Evolutionary conservation across 2,113 vertebrate species (phyloP).

Genomic region (Petromus typicus): DNA sequence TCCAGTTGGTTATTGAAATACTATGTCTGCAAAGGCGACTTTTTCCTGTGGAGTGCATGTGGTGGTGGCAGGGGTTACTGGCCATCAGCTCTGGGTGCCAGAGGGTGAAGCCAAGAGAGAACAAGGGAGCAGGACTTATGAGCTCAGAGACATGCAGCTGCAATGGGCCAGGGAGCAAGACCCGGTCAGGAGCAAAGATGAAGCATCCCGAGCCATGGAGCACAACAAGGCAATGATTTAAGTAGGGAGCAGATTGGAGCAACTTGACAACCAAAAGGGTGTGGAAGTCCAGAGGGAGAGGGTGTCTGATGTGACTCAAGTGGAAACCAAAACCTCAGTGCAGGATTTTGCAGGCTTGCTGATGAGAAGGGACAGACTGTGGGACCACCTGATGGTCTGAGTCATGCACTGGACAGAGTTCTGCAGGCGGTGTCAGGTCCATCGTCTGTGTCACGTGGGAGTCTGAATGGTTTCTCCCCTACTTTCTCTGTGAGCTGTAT

Average conservation of each 20-base stretch:
- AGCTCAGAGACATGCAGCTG: not conserved
- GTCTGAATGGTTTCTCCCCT: not conserved
- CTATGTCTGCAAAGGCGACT: not conserved
- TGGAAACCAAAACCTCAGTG: not conserved
- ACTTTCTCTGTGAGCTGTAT: not conserved
- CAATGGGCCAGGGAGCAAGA: not conserved
- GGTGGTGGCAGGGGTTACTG: not conserved
- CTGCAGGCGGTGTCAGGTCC: not conserved
- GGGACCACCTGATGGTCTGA: not conserved
- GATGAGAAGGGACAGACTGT: not conserved
- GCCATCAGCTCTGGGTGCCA: not conserved
- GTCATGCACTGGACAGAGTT: not conserved
- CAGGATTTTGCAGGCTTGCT: not conserved
- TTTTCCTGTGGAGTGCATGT: not conserved
- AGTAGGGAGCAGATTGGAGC: not conserved
- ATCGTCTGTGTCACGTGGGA: not conserved
- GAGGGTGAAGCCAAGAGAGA: not conserved
- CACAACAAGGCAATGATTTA: not conserved
- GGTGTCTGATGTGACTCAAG: not conserved
- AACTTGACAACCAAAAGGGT: not conserved
- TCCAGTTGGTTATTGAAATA: not conserved
- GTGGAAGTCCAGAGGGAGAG: not conserved
- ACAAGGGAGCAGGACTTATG: not conserved
- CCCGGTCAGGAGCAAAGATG: not conserved
- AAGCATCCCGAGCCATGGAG: not conserved